Base-by-base conservation (phyloP, 2,113 vertebrate species). In the Amphiprion ocellaris region DNA sequence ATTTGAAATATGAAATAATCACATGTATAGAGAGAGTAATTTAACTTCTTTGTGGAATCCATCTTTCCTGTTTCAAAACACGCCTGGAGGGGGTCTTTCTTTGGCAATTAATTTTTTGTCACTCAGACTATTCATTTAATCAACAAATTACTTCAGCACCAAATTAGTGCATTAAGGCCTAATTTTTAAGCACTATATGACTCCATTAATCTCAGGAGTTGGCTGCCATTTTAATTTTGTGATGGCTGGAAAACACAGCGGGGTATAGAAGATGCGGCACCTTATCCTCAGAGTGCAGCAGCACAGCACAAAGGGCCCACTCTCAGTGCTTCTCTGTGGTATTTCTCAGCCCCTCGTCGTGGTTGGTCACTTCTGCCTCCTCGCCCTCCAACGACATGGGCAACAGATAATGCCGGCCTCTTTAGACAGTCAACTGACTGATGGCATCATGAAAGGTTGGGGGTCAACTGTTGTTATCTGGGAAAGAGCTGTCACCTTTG, bases 391-490 rank as follows among this genome's bases (percentile, higher is more conserved):
- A 56, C 21, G 63, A 82, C 58, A 59, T 37, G 53, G 47, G 59
- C 47, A 74, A 67, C 44, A 66, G 82, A 89, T 83, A 69, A 82
- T 54, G 46, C 71, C 0, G 7, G 30, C 15, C 65, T 54, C 75
- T 72, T 81, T 82, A 66, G 65, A 85, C 78, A 81, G 72, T 86
- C 76, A 71, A 44, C 75, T 87, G 79, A 90, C 86, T 87, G 89
- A 90, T 90, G 88, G 74, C 79, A 87, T 88, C 81, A 75, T 89
- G 76, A 89, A 90, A 92, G 90, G 89, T 90, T 75, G 33, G 66
- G 69, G 90, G 83, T 78, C 81, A 82, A 50, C 81, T 81, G 83
- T 88, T 81, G 72, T 88, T 92, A 92, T 93, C 90, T 66, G 28
- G 54, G 26, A 62, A 53, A 58, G 69, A 81, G 83, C 80, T 77